Base-by-base conservation (phyloP, 2,113 vertebrate genomes). In the Melanocharis versteri region DNA sequence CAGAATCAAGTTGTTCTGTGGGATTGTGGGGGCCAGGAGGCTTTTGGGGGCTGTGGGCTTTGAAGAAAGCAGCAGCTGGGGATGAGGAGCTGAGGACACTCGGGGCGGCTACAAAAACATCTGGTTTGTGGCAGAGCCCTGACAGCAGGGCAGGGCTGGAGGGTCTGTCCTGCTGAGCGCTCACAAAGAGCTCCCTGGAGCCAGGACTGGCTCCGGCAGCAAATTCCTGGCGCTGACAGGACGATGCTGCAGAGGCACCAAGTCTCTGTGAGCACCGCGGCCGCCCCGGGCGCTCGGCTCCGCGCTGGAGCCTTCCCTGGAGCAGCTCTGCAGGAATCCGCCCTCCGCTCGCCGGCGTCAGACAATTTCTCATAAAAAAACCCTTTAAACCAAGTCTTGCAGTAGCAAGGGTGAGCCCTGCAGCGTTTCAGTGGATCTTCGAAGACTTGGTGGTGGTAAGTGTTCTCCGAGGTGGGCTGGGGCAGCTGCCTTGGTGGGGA, bases 21-120 rank as follows among this genome's bases (percentile, higher is more conserved):
- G 9, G 33, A 68, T 24, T 1, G 0, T 50, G 53, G n/a, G 37
- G 11, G 9, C 40, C 5, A 4, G 2, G 21, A 30, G 48, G 39
- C 2, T 15, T 47, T 61, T 35, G 9, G 11, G 31, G n/a, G 14
- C 42, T 33, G 60, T 13, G 9, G 24, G 12, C 14, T 79, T 64
- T 57, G 47, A 31, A 30, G 27, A n/a, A 17, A 58, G 72, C 54
- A 64, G 7, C 48, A 3, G 6, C 10, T 21, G 76, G 7, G 6
- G 23, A 39, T 4, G 20, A 47, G 81, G 44, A 78, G 54, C 76
- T 42, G 53, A n/a, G 42, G n/a, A 26, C 3, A 5, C 20, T 50
- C 1, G 7, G 30, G 47, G 53, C 1, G 0, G 51, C 62, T 44
- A 45, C 7, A 0, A 19, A 27, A 56, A 30, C 58, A 27, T 68